These are phyloP conservation scores for Cynopterus sphinx DNA, from an alignment of 2,797 vertebrate species.

Conservation along the genomic window DNA sequence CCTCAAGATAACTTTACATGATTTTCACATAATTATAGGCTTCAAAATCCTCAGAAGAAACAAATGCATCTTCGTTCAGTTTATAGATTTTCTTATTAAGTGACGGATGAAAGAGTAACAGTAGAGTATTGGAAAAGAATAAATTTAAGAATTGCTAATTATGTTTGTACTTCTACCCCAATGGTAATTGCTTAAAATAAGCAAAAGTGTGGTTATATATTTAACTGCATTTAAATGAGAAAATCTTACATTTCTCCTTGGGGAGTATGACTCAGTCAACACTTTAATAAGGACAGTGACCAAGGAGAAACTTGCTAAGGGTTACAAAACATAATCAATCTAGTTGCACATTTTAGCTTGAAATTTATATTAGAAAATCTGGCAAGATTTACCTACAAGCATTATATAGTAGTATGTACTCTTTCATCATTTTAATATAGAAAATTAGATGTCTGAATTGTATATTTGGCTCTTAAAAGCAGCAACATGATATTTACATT, in stretches of 20 bases:
- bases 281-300: neutral
- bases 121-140: neutral
- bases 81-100: neutral
- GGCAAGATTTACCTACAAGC: neutral
- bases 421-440: neutral
- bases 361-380: slow-evolving; percentile 14
- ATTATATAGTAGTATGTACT: neutral
- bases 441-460: neutral
- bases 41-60: slow-evolving; percentile 35
- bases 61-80: neutral
- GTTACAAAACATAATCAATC: neutral
- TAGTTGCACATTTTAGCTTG: neutral
- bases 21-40: neutral
- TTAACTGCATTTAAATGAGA: neutral
- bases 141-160: neutral
- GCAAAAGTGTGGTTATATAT: neutral
- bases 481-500: neutral
- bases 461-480: slow-evolving; percentile 13
- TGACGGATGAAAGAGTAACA: neutral
- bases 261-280: neutral
- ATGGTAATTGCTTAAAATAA: neutral
- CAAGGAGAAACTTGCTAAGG: neutral
- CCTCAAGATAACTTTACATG: neutral
- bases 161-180: neutral
- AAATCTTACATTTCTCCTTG: neutral